Evolutionary conservation across 1,140 invertebrate species (phyloP), one percentile per base, ranked within the genome.

Genomic region (Bombus waltoni): DNA sequence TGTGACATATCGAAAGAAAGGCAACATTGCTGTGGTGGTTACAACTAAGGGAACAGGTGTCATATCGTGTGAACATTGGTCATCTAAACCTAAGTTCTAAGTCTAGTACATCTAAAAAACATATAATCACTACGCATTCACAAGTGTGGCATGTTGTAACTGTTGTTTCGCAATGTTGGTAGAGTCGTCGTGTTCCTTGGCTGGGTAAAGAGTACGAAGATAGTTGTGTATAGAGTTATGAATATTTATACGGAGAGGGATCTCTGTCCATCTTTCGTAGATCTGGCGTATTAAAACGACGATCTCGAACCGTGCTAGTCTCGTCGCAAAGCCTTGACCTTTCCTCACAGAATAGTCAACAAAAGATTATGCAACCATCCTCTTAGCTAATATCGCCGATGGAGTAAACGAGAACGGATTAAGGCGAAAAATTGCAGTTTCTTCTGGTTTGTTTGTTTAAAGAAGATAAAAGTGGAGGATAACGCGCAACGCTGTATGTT

Each of bases 1-100:
- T 9, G 32, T 72, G n/a, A 32, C 3, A 38, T 35, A 8, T 25
- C n/a, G 40, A 71, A 22, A 42, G 65, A 47, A 44, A 22, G 65
- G 32, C 32, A 10, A 47, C 18, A 28, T 32, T 25, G 47, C n/a
- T 65, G 28, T 57, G 28, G 44, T 66, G 42, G 35, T 65, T 22
- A 71, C 82, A 68, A 57, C 77, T 74, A 81, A 5, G 25, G 44
- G 38, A 32, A n/a, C 9, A 59, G 74, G 10, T 53, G 15, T 15
- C 59, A 53, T 53, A 53, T 53, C 47, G 47, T 22, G 47, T 53
- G 18, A 53, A 53, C 47, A 73, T 62, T 15, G 32, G 28, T 44
- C 18, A 62, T 87, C 82, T 87, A 87, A 78, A 42, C 59, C 86
- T 87, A 87, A 44, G 28, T n/a, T 72, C 81, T 81, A 85, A 47